These are phyloP conservation scores for Cremastinae sp. DNA, from an alignment of 2,888 invertebrate genomes.

Conservation along the genomic window DNA sequence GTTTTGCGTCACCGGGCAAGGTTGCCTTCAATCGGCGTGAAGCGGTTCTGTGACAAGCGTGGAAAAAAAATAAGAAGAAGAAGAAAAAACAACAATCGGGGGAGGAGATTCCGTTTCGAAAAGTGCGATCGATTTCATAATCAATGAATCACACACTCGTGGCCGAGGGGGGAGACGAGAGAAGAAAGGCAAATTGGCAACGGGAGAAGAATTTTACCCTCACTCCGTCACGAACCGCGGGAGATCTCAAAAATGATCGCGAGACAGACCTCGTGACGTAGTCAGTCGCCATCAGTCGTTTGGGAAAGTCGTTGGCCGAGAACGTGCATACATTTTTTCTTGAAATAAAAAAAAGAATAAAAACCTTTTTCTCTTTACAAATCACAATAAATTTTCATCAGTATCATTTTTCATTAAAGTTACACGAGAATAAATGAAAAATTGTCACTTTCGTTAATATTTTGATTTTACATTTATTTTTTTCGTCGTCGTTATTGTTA, in stretches of 20 bases:
- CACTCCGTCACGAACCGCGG: slow-evolving; percentile 23
- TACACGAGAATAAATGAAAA: neutral
- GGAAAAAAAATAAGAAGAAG: too few relatives aligned
- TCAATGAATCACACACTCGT: slow-evolving; percentile 39
- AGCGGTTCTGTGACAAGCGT: too few relatives aligned
- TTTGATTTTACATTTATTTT: too few relatives aligned
- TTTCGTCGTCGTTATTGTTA: too few relatives aligned
- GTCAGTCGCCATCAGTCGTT: slow-evolving; percentile 32
- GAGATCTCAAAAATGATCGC: slow-evolving; percentile 28
- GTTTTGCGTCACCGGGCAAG: too few relatives aligned
- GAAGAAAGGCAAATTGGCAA: slow-evolving; percentile 8
- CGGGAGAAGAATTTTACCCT: slow-evolving; percentile 16
- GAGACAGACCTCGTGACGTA: slow-evolving; percentile 33
- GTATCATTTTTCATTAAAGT: neutral
- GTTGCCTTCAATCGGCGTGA: too few relatives aligned
- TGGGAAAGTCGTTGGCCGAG: slow-evolving; percentile 7
- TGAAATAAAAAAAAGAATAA: neutral
- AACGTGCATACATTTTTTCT: neutral
- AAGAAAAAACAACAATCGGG: neutral
- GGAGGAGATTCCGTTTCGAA: neutral
- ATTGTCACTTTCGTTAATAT: neutral
- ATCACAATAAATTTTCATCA: neutral
- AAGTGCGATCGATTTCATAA: slow-evolving; percentile 23
- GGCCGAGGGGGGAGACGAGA: neutral
- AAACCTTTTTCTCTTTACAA: neutral